phyloP scores from a whole-genome alignment of 2,797 vertebrate genomes.

The Tamandua tetradactyla region DNA sequence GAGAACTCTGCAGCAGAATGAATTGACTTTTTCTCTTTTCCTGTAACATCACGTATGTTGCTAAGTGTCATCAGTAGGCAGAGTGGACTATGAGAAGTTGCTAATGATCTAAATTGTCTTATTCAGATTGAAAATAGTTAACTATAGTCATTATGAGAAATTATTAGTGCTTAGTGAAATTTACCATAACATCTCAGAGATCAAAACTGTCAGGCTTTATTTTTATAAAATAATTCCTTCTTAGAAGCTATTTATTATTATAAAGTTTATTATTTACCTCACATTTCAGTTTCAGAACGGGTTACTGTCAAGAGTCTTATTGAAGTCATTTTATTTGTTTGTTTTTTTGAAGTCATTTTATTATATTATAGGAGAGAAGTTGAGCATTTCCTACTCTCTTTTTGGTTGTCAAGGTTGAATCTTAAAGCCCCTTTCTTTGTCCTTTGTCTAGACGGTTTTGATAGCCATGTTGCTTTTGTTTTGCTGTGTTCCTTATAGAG shows the following conservation, averaged over 20 bases:
- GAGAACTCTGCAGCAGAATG: neutral
- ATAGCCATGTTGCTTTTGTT: slow-evolving; percentile 34
- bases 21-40: neutral
- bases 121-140: slow-evolving; percentile 16
- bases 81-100: slow-evolving; percentile 22
- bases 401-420: slow-evolving; percentile 32
- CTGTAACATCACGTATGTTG: neutral
- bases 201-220: slow-evolving; percentile 39
- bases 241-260: neutral
- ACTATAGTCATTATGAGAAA: neutral
- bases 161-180: neutral
- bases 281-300: slow-evolving; percentile 47
- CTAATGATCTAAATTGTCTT: neutral
- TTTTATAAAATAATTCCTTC: slow-evolving; percentile 42
- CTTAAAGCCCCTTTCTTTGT: slow-evolving; percentile 15
- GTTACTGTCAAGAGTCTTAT: neutral
- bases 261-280: slow-evolving; percentile 10
- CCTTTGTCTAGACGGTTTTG: slow-evolving; percentile 17
- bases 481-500: slow-evolving; percentile 29
- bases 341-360: too few species aligned
- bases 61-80: neutral
- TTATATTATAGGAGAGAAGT: neutral
- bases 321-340: slow-evolving; percentile 36
- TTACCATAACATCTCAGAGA: neutral
- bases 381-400: neutral